phyloP scores from a whole-genome alignment of 2,888 invertebrate genomes.

The Epinotia nisella region DNA sequence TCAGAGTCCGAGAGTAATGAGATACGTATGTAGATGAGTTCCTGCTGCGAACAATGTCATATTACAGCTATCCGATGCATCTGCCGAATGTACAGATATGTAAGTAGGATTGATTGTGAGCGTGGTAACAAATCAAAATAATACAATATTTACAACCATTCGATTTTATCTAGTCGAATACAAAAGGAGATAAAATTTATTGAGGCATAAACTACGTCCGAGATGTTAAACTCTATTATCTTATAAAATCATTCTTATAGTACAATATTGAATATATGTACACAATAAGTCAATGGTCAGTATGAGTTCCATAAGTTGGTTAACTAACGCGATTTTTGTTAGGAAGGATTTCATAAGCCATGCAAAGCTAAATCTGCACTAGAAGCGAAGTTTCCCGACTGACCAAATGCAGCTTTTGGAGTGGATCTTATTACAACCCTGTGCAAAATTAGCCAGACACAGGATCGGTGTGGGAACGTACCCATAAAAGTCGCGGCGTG shows the following conservation, averaged over 20 bases:
- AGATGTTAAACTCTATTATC: neutral
- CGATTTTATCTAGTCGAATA: conserved; percentile 20
- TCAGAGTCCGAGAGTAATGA: conserved; percentile 65
- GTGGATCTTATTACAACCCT: conserved; percentile 52
- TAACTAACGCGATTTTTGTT: neutral
- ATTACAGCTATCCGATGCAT: conserved; percentile 63
- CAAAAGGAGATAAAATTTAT: conserved; percentile 27
- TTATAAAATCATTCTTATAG: neutral
- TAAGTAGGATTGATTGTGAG: conserved; percentile 42
- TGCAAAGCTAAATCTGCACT: conserved; percentile 2
- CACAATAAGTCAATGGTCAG: neutral
- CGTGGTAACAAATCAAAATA: conserved; percentile 35
- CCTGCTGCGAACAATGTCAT: conserved; percentile 71
- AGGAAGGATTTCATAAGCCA: neutral
- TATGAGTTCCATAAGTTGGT: neutral
- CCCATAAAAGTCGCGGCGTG: conserved; percentile 62
- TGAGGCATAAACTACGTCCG: conserved; percentile 9
- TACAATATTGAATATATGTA: neutral
- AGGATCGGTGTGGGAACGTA: conserved; percentile 67
- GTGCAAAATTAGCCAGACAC: conserved; percentile 58
- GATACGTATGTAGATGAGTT: conserved; percentile 65
- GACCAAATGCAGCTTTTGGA: conserved; percentile 18
- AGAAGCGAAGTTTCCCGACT: neutral
- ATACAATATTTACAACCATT: conserved; percentile 33
- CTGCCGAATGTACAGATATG: conserved; percentile 56